Conservation (phyloP, 2,113 vertebrate species). For the Nyctereutes procyonoides region DNA sequence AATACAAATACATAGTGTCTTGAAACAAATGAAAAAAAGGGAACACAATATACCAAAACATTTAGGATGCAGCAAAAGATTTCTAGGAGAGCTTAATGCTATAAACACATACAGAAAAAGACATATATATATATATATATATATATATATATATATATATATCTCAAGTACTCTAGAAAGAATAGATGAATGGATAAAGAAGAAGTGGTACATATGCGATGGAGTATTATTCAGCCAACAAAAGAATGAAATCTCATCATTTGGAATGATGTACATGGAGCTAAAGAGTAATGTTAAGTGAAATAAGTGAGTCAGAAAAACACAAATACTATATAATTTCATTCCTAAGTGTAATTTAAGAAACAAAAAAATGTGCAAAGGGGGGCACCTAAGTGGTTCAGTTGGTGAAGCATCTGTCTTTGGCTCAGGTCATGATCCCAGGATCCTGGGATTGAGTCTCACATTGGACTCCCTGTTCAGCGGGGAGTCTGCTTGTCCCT, state of each 20-base stretch:
- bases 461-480: no score
- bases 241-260: background rate
- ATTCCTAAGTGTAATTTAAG: background rate
- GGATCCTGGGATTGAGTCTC: no score
- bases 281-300: background rate
- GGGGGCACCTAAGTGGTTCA: no score
- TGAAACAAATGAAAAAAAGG: background rate
- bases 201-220: background rate
- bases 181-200: background rate
- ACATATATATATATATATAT: no score
- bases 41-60: background rate
- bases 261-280: background rate
- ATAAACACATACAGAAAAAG: background rate
- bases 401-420: no score
- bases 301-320: background rate
- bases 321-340: background rate
- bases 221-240: background rate
- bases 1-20: background rate
- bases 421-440: no score
- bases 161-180: background rate
- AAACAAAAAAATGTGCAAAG: background rate
- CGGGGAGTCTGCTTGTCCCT: no score
- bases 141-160: no score
- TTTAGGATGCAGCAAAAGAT: background rate
- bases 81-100: background rate